Conservation (phyloP, 1,140 invertebrate genomes). For the Orchestia grillus region DNA sequence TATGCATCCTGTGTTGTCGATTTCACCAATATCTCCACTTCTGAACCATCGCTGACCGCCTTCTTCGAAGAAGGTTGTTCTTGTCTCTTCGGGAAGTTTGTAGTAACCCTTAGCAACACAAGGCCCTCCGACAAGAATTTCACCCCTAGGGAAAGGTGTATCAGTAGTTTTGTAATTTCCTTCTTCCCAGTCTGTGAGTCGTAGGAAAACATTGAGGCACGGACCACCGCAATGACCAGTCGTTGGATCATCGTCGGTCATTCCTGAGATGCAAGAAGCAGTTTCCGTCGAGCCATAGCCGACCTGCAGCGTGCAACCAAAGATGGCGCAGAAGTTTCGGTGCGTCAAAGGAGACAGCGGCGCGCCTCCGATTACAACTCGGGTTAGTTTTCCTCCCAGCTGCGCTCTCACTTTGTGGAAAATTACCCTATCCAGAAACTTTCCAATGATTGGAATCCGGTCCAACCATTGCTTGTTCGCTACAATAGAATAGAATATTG, state of each 20-base stretch:
- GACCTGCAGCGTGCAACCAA: conserved; percentile 89
- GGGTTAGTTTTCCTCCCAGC: conserved; percentile 87
- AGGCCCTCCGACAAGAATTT: conserved; percentile 90
- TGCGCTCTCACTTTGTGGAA: conserved; percentile 84
- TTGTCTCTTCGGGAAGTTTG: conserved; percentile 88
- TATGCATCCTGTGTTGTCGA: conserved; percentile 81
- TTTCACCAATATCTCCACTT: conserved; percentile 96
- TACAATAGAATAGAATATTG: conserved; percentile 90
- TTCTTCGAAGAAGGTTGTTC: conserved; percentile 89
- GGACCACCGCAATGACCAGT: conserved; percentile 92
- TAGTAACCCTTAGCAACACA: conserved; percentile 95
- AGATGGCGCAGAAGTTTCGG: conserved; percentile 91
- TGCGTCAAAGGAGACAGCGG: conserved; percentile 95
- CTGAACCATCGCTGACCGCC: conserved; percentile 90
- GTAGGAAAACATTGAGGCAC: conserved; percentile 86
- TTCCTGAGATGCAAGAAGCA: conserved; percentile 90
- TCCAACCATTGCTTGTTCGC: conserved; percentile 90
- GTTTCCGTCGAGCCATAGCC: conserved; percentile 99
- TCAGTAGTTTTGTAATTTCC: conserved; percentile 92
- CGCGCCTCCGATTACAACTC: conserved; percentile 94
- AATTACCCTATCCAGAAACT: conserved; percentile 82
- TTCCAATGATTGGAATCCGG: conserved; percentile 85
- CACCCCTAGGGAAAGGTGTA: conserved; percentile 90
- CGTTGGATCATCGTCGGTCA: conserved; percentile 84
- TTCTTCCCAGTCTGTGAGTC: conserved; percentile 94